Base-by-base conservation (phyloP, 2,888 invertebrate genomes). In the Ferrisia virgata region DNA sequence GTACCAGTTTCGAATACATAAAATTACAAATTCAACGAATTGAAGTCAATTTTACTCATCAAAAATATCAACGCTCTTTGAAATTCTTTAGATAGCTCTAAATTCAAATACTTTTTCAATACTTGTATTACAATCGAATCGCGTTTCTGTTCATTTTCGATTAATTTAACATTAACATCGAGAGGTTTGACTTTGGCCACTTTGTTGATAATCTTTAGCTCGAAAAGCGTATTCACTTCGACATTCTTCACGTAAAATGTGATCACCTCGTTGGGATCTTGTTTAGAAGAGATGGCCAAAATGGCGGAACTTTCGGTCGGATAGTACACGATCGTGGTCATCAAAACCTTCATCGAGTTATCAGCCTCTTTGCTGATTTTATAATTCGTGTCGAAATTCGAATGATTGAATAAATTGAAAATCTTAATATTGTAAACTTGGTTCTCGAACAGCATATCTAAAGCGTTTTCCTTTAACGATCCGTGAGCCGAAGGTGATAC, bases 51-150 rank as follows among this genome's bases (percentile, higher is more conserved):
- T 43, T 83, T 76, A 72, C 22, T 33, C 25, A 47, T 83, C 31
- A 83, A 72, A 9, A 76, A 83, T 1, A 47, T 83, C 76, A 83
- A 83, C 8, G 83, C 69, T 47, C 83, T 72, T 43, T 43, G 39
- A 28, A 83, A 76, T 22, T 83, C 83, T 31, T 76, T 83, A 9
- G 83, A 39, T n/a, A 83, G 31, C 33, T 83, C 83, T 22, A 83
- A 39, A 43, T 39, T 72, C 28, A 83, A 47, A 43, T 83, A 83
- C 25, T 83, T 83, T 13, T 83, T 83, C 25, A 83, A 39, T 18
- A 83, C 13, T 9, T 40, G 72, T 15, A 76, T 22, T 0, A 83
- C 31, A 33, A 83, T 25, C 28, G 28, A 15, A 28, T 25, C 39
- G 3, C 39, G 39, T 76, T 47, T 43, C 33, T 31, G 28, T n/a